phyloP scores from a whole-genome alignment of 1,140 invertebrate species.

The Hyphantria cunea region DNA sequence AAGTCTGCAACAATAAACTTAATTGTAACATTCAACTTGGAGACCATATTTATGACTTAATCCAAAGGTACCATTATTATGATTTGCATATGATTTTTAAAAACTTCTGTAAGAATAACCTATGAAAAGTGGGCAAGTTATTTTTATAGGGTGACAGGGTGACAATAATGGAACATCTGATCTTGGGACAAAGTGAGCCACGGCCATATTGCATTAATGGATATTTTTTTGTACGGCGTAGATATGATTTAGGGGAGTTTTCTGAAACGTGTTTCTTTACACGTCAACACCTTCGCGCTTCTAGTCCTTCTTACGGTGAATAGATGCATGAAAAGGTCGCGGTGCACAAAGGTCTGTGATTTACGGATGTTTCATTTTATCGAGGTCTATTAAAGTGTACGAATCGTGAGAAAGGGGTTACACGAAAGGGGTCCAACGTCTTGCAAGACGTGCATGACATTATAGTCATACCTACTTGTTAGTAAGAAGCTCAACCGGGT shows the following conservation, averaged over 20 bases:
- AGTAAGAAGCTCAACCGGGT: no score
- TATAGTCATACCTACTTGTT: no score
- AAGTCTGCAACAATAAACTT: slow-evolving; percentile 69
- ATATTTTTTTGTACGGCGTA: slow-evolving; percentile 5
- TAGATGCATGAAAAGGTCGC: slow-evolving; percentile 67
- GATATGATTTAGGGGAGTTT: slow-evolving; percentile 28
- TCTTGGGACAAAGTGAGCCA: slow-evolving; percentile 36
- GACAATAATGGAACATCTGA: slow-evolving; percentile 41
- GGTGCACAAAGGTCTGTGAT: slow-evolving; percentile 69
- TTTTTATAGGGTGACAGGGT: slow-evolving; percentile 12
- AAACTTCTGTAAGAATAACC: slow-evolving; percentile 2
- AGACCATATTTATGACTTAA: slow-evolving; percentile 27
- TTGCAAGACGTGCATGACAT: slow-evolving; percentile 43
- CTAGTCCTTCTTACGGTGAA: slow-evolving; percentile 77
- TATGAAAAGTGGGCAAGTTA: slow-evolving; percentile 20
- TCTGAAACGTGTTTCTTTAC: slow-evolving; percentile 67
- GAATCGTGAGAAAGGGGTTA: slow-evolving; percentile 71
- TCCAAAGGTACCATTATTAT: slow-evolving; percentile 18
- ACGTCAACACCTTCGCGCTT: slow-evolving; percentile 76
- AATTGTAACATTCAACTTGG: slow-evolving; percentile 27
- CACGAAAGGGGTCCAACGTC: slow-evolving; percentile 57
- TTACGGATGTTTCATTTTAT: slow-evolving; percentile 72
- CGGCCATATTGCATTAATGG: slow-evolving; percentile 30
- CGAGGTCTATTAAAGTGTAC: slow-evolving; percentile 68
- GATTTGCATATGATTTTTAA: slow-evolving; percentile 12